phyloP scores from a whole-genome alignment of 1,140 invertebrate species.

The Drusus annulatus region DNA sequence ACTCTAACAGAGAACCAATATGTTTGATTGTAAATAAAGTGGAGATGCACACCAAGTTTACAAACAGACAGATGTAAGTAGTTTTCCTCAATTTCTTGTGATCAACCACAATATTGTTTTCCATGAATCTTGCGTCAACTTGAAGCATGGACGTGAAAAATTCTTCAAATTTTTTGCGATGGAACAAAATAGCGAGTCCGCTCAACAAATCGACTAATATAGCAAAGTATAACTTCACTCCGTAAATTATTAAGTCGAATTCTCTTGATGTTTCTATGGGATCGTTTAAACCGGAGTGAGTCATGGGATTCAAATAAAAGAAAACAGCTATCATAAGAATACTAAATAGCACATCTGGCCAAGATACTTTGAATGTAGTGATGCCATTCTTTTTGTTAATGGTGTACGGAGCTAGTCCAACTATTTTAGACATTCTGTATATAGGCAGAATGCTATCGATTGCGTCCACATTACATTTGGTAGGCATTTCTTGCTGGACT shows the following conservation, averaged over 20 bases:
- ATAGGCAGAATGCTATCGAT: slow-evolving; percentile 35
- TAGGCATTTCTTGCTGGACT: neutral
- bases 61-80: neutral
- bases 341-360: slow-evolving; percentile 24
- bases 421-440: slow-evolving; percentile 35
- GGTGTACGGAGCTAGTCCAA: slow-evolving; percentile 42
- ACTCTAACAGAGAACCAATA: neutral
- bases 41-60: neutral
- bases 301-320: neutral
- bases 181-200: slow-evolving; percentile 1
- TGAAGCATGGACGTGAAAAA: slow-evolving; percentile 19
- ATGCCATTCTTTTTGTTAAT: slow-evolving; percentile 38
- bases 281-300: neutral
- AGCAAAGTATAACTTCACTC: slow-evolving; percentile 17
- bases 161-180: neutral
- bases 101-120: neutral
- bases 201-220: slow-evolving; percentile 14
- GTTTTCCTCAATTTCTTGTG: neutral
- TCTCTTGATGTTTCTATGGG: neutral
- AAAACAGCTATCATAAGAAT: neutral
- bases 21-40: neutral
- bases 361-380: neutral
- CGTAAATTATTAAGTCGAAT: slow-evolving; percentile 5
- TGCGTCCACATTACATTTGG: neutral
- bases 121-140: neutral